These are phyloP conservation scores for Rhinoderma darwinii DNA, from an alignment of 2,113 vertebrate species.

Conservation along the genomic window DNA sequence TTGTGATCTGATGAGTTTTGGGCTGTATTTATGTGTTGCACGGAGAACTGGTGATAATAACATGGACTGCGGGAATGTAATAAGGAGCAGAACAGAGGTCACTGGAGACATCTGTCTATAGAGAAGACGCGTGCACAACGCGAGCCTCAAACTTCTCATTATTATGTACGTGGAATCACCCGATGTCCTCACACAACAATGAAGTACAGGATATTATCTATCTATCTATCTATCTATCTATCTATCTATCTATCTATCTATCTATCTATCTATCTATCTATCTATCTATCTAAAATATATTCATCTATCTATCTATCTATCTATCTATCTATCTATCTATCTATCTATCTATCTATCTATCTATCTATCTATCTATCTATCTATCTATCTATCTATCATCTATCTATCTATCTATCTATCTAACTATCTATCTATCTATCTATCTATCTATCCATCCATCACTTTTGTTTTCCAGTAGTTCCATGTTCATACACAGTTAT, in stretches of 20 bases:
- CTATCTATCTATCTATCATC: background rate
- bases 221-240: too few species aligned
- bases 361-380: background rate
- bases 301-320: too few species aligned
- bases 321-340: too few species aligned
- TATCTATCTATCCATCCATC: background rate
- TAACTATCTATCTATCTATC: background rate
- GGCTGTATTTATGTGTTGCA: too few species aligned
- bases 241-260: too few species aligned
- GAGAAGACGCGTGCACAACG: background rate
- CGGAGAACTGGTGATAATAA: background rate
- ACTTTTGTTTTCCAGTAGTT: too few species aligned
- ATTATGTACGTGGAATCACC: background rate
- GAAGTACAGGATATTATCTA: too few species aligned
- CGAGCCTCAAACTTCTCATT: background rate
- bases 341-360: background rate
- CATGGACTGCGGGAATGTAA: background rate
- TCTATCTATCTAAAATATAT: too few species aligned
- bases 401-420: too few species aligned
- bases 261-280: too few species aligned
- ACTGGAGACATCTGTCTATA: background rate
- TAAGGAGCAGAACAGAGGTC: background rate
- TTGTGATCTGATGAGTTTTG: background rate
- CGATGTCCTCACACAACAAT: background rate
- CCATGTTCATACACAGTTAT: too few species aligned